Base-by-base conservation (phyloP, 2,797 vertebrate genomes). In the Chromobotia macracanthus region DNA sequence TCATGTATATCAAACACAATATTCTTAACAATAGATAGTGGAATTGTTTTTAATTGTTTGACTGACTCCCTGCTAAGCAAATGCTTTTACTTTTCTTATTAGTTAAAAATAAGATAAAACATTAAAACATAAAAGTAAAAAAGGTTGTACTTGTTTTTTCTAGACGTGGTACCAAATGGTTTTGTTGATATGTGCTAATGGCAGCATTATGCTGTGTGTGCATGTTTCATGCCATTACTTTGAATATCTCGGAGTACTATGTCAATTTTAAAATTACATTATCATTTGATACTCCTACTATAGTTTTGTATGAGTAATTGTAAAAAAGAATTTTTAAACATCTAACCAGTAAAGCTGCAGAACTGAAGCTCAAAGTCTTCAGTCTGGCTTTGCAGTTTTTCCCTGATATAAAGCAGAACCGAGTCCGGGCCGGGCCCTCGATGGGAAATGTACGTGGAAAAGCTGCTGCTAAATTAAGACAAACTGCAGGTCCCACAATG, bases 381-480 rank as follows among this genome's bases (percentile, higher is more conserved):
- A 19, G n/a, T 25, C 44, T 38, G 19, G 31, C 44, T 38, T 31
- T 63, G 15, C 51, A n/a, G 1, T 65, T 55, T 67, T 75, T 67
- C 41, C 60, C 56, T 71, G 69, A 80, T 75, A 79, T 66, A 72
- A 41, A 80, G 73, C 48, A 38, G 60, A 61, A 60, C 19, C 5
- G 28, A 51, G 61, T 72, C 35, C 66, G 84, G 87, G 85, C 80
- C 65, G 69, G 71, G 78, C 80, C 25, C 75, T 67, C 53, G 3
- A 28, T 66, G 82, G 74, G 79, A 68, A 74, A 79, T 72, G 74
- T 25, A 31, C 44, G 72, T 71, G 76, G 80, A 81, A 82, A 69
- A 82, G 78, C 75, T 72, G 21, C 84, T 86, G 72, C 82, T 79
- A 80, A 86, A 83, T 73, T 19, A n/a, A 76, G 86, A 71, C 58